These are phyloP conservation scores for Phalacrocorax carbo DNA, from an alignment of 2,113 vertebrate species.

Conservation along the genomic window DNA sequence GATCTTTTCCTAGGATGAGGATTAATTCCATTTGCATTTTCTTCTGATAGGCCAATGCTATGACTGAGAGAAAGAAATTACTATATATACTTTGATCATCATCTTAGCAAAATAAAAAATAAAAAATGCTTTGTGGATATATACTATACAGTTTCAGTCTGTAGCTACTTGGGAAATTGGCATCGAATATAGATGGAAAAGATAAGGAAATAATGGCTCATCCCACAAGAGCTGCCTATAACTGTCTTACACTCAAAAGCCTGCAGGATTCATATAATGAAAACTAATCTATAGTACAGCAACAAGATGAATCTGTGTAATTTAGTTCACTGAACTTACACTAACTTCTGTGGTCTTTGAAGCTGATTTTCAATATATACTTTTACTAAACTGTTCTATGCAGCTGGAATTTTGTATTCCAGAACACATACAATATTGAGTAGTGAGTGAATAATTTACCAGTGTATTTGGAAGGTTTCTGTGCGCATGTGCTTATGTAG, in stretches of 20 bases:
- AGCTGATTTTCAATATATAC: not conserved
- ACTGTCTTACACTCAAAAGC: not conserved
- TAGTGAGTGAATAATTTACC: not conserved
- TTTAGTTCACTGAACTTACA: not conserved
- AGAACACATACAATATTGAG: not conserved
- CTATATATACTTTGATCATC: not conserved
- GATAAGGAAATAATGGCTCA: not conserved
- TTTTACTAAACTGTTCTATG: not conserved
- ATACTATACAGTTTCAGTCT: not conserved
- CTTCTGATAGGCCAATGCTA: not conserved
- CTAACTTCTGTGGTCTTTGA: not conserved
- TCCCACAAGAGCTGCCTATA: not conserved
- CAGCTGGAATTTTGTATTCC: not conserved
- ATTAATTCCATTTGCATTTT: constrained; percentile 2
- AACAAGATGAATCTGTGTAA: not conserved
- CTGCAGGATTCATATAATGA: not conserved
- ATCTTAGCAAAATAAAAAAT: not conserved
- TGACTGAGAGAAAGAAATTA: not conserved
- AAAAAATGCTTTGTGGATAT: not conserved
- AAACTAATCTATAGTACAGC: not conserved
- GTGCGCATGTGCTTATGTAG: not conserved
- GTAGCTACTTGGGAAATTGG: not conserved
- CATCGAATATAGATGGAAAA: not conserved
- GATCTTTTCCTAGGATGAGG: not conserved
- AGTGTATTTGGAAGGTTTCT: not conserved